Evolutionary conservation across 2,888 invertebrate species (phyloP).

Genomic region (Elgonia sp.): DNA sequence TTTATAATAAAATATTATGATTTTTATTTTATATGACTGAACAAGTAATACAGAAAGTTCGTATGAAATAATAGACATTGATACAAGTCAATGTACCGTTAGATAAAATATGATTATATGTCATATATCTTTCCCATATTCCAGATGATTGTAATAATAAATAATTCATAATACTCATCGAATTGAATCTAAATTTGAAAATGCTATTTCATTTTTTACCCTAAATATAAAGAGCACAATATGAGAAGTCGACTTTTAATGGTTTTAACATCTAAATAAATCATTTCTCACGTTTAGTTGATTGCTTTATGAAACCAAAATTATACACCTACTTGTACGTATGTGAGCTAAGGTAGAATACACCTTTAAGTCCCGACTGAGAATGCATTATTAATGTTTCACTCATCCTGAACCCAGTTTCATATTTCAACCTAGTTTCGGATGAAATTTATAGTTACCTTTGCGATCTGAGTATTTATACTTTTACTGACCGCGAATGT

Average conservation of each 20-base stretch:
- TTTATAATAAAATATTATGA: too few relatives aligned
- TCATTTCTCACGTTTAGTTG: neutral
- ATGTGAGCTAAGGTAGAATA: neutral
- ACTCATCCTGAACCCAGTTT: slow-evolving; percentile 68
- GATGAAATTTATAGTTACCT: slow-evolving; percentile 63
- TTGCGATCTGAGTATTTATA: slow-evolving; percentile 62
- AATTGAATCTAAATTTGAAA: neutral
- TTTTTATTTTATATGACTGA: slow-evolving; percentile 6
- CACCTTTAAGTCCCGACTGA: slow-evolving; percentile 14
- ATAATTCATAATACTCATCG: neutral
- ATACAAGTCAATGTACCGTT: slow-evolving; percentile 40
- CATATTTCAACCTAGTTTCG: slow-evolving; percentile 72
- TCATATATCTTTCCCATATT: slow-evolving; percentile 38
- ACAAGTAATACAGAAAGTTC: slow-evolving; percentile 10
- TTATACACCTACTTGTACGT: neutral
- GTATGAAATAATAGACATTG: slow-evolving; percentile 35
- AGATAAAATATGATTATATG: slow-evolving; percentile 18
- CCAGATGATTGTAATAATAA: slow-evolving; percentile 34
- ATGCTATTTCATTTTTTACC: neutral
- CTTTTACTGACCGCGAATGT: slow-evolving; percentile 72
- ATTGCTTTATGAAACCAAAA: slow-evolving; percentile 17
- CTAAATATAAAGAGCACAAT: neutral
- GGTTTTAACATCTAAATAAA: too few relatives aligned
- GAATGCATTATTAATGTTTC: slow-evolving; percentile 67
- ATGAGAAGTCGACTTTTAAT: neutral